These are phyloP conservation scores for Solea senegalensis DNA, from an alignment of 2,113 vertebrate genomes.

Conservation along the genomic window DNA sequence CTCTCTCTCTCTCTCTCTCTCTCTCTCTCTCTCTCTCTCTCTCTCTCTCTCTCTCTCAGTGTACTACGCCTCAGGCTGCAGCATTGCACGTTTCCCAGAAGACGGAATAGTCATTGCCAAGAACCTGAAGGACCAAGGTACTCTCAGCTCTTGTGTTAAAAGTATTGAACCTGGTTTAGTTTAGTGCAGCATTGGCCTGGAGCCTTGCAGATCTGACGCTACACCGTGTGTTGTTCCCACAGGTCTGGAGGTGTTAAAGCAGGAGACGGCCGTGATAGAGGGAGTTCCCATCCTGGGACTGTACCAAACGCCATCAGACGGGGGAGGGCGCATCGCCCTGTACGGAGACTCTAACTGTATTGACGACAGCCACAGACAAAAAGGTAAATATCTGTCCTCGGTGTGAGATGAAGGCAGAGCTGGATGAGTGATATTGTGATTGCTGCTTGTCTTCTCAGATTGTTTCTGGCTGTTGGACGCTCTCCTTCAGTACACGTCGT, in stretches of 20 bases:
- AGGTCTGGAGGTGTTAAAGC: conserved; percentile 97
- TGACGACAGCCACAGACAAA: conserved; percentile 97
- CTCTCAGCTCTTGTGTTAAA: neutral
- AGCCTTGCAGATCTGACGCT: neutral
- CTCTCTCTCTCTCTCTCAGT: conserved; percentile 76
- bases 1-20: conserved; percentile 17
- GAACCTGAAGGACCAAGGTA: conserved; percentile 98
- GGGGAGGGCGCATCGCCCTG: conserved; percentile 91
- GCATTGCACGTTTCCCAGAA: conserved; percentile 95
- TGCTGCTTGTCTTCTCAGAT: conserved; percentile 73
- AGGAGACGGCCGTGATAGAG: conserved; percentile 92
- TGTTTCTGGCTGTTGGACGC: conserved; percentile 98
- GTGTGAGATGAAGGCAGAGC: neutral
- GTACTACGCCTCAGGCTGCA: conserved; percentile 98
- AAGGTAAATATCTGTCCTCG: conserved; percentile 79
- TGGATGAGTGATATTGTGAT: neutral
- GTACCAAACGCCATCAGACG: conserved; percentile 91
- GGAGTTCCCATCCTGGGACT: conserved; percentile 94
- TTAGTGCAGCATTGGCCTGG: conserved; percentile 3
- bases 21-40: conserved; percentile 11
- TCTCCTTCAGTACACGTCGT: conserved; percentile 94
- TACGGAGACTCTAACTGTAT: conserved; percentile 98
- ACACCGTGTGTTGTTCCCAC: conserved; percentile 3
- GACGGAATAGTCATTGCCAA: conserved; percentile 96
- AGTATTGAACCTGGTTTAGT: conserved; percentile 13